phyloP scores from a whole-genome alignment of 2,888 invertebrate genomes.

The Stegana nigrithorax region DNA sequence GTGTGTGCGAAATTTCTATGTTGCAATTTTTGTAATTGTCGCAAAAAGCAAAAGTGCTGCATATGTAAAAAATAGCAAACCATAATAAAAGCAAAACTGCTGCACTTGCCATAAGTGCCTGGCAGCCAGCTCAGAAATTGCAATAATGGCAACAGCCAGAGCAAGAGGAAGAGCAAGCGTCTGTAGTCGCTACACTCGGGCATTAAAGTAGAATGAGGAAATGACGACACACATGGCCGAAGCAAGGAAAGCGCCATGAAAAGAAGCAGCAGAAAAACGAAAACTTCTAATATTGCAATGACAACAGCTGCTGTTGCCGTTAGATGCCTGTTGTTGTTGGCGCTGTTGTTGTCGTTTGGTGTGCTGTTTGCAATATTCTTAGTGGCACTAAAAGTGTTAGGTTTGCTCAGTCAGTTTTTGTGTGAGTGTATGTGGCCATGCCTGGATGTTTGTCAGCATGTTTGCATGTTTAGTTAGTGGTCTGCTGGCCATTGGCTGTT shows the following conservation, averaged over 20 bases:
- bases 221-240: no score
- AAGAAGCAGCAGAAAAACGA: background rate
- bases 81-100: background rate
- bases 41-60: background rate
- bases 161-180: background rate
- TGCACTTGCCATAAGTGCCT: no score
- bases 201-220: no score
- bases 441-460: slow-evolving; percentile 13
- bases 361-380: slow-evolving; percentile 3
- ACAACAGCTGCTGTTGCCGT: background rate
- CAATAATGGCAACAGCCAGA: background rate
- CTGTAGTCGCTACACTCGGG: no score
- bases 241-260: no score
- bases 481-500: background rate
- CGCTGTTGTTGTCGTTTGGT: background rate
- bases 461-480: background rate
- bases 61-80: background rate
- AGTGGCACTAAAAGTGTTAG: slow-evolving; percentile 29
- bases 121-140: background rate
- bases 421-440: background rate
- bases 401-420: slow-evolving; percentile 7
- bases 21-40: slow-evolving; percentile 15
- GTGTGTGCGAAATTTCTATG: slow-evolving; percentile 1
- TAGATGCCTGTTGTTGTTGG: background rate
- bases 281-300: background rate